Conservation (phyloP, 2,113 vertebrate genomes). For the Gorsachius goisagi region DNA sequence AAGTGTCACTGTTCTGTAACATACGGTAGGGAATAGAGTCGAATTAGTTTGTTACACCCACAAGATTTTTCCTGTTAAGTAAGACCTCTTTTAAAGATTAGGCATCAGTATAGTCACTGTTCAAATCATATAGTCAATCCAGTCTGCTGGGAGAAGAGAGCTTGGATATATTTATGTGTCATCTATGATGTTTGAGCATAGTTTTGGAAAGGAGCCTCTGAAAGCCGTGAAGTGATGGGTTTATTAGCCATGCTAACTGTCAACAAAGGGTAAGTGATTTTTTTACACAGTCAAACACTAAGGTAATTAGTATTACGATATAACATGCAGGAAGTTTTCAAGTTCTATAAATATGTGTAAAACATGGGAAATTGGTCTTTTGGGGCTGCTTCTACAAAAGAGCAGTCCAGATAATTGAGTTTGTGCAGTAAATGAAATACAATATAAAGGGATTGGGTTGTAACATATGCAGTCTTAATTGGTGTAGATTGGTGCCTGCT, state of each 20-base stretch:
- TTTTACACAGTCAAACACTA: not conserved
- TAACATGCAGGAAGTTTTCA: not conserved
- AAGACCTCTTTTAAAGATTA: not conserved
- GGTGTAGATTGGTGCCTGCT: not conserved
- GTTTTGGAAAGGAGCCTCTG: not conserved
- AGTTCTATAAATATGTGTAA: not conserved
- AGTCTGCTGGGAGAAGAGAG: not conserved
- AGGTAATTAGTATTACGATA: not conserved
- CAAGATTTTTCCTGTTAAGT: not conserved
- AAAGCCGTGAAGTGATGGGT: not conserved
- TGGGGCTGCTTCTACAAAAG: not conserved
- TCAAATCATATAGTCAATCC: not conserved
- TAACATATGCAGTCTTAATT: not conserved
- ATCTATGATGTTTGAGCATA: not conserved
- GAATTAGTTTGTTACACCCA: not conserved
- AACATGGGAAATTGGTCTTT: not conserved
- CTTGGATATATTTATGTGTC: not conserved
- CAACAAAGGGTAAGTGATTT: not conserved
- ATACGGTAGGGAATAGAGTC: not conserved
- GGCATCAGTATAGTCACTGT: not conserved
- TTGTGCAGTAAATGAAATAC: slow-evolving; percentile 17
- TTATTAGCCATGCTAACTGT: not conserved
- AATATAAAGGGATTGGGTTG: not conserved
- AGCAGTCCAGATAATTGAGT: slow-evolving; percentile 20
- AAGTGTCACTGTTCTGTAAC: not conserved